These are phyloP conservation scores for Diachasmimorpha longicaudata DNA, from an alignment of 1,140 invertebrate genomes.

Conservation along the genomic window DNA sequence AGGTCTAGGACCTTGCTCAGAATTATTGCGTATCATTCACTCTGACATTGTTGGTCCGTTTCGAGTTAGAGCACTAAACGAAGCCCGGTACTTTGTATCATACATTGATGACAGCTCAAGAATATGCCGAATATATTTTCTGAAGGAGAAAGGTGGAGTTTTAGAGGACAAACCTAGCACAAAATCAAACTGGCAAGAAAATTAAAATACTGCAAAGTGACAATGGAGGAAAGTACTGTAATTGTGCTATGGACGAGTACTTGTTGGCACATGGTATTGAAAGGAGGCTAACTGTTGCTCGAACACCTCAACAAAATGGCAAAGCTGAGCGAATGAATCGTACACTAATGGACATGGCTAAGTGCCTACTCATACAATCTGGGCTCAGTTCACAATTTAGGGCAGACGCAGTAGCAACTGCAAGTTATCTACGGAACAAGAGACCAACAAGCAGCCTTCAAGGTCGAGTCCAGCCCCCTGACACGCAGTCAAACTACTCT, in stretches of 20 bases:
- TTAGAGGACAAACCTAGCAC: conserved; percentile 2
- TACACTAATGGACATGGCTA: not conserved
- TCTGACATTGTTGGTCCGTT: conserved; percentile 52
- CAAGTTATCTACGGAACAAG: not conserved
- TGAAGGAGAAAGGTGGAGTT: conserved; percentile 40
- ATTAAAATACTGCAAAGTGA: conserved; percentile 37
- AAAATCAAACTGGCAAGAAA: not conserved
- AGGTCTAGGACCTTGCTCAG: not conserved
- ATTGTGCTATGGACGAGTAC: conserved; percentile 35
- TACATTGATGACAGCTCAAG: conserved; percentile 41
- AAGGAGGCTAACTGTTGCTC: not conserved
- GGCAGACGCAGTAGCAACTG: not conserved
- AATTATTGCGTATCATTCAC: conserved; percentile 12
- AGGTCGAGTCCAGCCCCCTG: not conserved
- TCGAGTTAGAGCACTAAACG: conserved; percentile 24
- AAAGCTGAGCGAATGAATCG: not conserved
- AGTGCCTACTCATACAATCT: not conserved
- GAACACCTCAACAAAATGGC: not conserved
- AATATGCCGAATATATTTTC: conserved; percentile 38
- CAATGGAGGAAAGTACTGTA: conserved; percentile 47
- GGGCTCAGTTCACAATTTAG: not conserved
- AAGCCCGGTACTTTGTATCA: conserved; percentile 35
- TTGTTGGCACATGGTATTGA: conserved; percentile 14
- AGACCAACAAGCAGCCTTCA: not conserved
- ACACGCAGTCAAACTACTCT: no score